phyloP scores from a whole-genome alignment of 2,113 vertebrate genomes.

The Poeciliopsis prolifica region DNA sequence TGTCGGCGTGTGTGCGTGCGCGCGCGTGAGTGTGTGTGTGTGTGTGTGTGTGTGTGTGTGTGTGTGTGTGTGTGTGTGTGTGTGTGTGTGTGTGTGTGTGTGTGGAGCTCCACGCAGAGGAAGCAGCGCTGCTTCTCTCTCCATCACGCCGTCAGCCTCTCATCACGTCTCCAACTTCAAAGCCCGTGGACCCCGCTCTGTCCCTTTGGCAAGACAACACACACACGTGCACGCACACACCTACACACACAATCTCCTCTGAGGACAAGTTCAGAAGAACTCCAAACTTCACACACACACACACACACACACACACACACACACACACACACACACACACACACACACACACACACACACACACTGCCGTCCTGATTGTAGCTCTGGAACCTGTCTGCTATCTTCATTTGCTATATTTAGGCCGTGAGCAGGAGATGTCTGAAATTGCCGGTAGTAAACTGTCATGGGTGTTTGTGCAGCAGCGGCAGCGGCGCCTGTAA shows the following conservation, averaged over 20 bases:
- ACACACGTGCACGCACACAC: constrained; percentile 31
- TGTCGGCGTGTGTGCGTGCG: no score
- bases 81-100: neutral
- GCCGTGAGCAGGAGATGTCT: constrained; percentile 72
- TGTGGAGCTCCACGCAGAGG: constrained; percentile 35
- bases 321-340: neutral
- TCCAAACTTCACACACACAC: constrained; percentile 20
- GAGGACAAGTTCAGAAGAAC: constrained; percentile 49
- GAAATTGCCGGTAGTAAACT: constrained; percentile 75
- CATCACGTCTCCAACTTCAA: constrained; percentile 79
- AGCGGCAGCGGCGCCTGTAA: constrained; percentile 66
- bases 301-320: constrained; percentile 9
- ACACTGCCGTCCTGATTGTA: constrained; percentile 48
- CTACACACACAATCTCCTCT: constrained; percentile 10
- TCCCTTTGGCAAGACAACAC: constrained; percentile 61
- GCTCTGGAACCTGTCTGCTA: constrained; percentile 70
- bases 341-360: constrained; percentile 5
- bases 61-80: neutral
- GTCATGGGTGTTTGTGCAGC: constrained; percentile 77
- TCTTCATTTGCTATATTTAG: constrained; percentile 79
- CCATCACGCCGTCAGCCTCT: constrained; percentile 62
- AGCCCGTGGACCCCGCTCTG: constrained; percentile 67
- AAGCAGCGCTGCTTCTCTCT: constrained; percentile 62
- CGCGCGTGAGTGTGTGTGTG: constrained; percentile 9
- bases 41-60: no score